Evolutionary conservation across 2,113 vertebrate genomes (phyloP).

Genomic region (Meles meles): DNA sequence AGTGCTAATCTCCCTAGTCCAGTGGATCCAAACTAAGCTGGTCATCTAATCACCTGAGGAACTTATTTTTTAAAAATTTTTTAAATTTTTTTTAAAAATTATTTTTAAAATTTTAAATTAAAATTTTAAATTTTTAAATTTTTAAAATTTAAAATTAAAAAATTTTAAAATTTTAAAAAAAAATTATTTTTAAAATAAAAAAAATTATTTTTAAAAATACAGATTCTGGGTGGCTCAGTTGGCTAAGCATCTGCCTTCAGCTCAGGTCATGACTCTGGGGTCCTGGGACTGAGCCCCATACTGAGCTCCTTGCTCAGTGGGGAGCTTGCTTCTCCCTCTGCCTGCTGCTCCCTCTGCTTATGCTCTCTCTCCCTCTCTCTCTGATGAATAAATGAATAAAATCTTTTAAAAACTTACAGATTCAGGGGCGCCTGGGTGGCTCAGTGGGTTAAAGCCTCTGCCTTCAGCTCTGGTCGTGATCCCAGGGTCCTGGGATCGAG

Average conservation of each 20-base stretch:
- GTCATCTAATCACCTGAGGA: background rate
- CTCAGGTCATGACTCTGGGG: background rate
- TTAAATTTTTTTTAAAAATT: no score
- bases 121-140: no score
- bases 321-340: background rate
- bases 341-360: no score
- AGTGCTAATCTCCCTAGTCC: background rate
- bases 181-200: no score
- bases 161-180: no score
- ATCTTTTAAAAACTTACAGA: background rate
- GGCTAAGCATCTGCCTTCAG: background rate
- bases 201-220: background rate
- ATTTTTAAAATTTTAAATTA: no score
- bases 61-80: constrained; percentile 1
- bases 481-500: background rate
- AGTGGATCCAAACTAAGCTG: background rate
- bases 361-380: background rate
- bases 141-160: no score
- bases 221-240: background rate
- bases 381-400: background rate
- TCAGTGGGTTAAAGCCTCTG: no score
- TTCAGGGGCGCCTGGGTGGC: background rate
- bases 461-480: background rate
- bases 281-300: background rate
- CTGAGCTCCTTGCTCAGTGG: background rate